Conservation (phyloP, 2,113 vertebrate species). For the Corydoras maculifer region DNA sequence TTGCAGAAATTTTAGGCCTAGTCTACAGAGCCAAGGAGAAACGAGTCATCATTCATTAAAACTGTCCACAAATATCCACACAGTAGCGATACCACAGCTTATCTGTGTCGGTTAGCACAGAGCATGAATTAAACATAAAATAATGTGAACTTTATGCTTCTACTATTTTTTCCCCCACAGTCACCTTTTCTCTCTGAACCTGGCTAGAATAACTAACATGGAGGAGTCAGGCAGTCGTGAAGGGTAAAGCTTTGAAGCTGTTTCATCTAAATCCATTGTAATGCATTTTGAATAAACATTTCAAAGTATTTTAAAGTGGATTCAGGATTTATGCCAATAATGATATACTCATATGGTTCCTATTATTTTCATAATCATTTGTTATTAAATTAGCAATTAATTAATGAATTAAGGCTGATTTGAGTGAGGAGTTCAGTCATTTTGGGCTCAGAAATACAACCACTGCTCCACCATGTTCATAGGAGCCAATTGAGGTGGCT, state of each 20-base stretch:
- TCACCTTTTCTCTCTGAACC: background rate
- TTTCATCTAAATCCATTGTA: background rate
- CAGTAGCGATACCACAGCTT: background rate
- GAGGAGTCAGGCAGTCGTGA: background rate
- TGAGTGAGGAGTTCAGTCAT: no score
- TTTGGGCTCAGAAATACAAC: no score
- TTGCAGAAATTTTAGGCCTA: background rate
- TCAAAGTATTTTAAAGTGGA: background rate
- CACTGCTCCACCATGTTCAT: no score
- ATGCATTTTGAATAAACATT: constrained; percentile 25
- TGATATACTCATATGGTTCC: constrained; percentile 11
- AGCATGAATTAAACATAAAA: background rate
- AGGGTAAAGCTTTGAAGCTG: background rate
- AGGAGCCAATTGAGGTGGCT: no score
- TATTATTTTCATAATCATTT: no score
- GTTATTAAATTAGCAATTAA: no score
- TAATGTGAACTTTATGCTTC: background rate
- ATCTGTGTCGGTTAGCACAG: constrained; percentile 2
- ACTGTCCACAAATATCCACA: background rate
- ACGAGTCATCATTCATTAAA: background rate
- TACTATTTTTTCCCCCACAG: constrained; percentile 34
- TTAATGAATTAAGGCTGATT: no score
- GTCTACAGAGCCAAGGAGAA: background rate
- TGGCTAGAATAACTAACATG: background rate
- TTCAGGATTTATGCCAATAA: constrained; percentile 31